Evolutionary conservation across 2,888 invertebrate species (phyloP), one percentile per base, ranked within the genome.

Genomic region (Diarsia mendica): DNA sequence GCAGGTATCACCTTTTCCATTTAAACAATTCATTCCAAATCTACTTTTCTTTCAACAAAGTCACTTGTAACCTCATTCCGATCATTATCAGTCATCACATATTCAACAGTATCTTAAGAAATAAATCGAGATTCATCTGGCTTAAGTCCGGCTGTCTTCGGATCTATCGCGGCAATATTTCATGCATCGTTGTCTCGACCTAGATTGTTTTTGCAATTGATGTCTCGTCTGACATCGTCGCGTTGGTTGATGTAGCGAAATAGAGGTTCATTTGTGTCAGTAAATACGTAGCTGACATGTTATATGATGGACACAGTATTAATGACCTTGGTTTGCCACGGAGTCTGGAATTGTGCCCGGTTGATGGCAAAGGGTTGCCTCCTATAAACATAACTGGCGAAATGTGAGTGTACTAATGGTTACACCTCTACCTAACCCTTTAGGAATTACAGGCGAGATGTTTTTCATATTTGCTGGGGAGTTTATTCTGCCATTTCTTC

Each of bases 121-220:
- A 82, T 75, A 72, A 75, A 82, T 80, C 75, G 75, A 67, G 71
- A 80, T 80, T 51, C 33, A 81, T 76, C 65, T 73, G 58, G 76
- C 23, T 58, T 66, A 71, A 48, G 55, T 84, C 84, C 76, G 61
- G 67, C 15, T 70, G 63, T 73, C 83, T 69, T 78, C 67, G 67
- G 61, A 85, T 73, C 66, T 76, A 75, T 85, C 85, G 67, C 23
- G 53, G 66, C 71, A 81, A 80, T 79, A 78, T 78, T 81, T 85
- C 72, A 80, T 75, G 76, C 68, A 61, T 75, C 83, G 80, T 83
- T 85, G 80, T 80, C 72, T 46, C 71, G 65, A 66, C 77, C 80
- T 72, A 78, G 73, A 85, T 77, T 71, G 79, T 81, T 82, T 87
- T 84, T 80, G 79, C 85, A 74, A 73, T 78, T 70, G 75, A 82